Percentiles rank a stretch among this genome's conserved stretches.
phyloP scores from a whole-genome alignment of 2,113 vertebrate species.

The Paramormyrops kingsleyae region DNA sequence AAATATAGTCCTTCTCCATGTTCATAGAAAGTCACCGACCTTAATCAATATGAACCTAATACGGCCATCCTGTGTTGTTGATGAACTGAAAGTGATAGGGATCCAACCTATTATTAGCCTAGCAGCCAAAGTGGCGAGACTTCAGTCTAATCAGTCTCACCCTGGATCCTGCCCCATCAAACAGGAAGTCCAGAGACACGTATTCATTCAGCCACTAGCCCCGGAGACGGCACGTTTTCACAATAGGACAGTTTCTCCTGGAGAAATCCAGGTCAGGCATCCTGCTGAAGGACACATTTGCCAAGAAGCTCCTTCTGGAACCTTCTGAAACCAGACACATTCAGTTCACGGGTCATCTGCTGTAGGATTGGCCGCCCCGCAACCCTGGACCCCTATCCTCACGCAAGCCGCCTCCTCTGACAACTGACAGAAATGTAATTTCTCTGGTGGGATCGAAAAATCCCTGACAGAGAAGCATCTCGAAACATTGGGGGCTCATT shows the following conservation, averaged over 20 bases:
- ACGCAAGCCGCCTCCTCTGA: background rate
- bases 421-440: background rate
- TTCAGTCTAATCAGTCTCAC: background rate
- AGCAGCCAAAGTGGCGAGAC: background rate
- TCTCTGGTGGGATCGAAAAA: background rate
- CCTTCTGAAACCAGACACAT: background rate
- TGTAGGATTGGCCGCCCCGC: background rate
- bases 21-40: background rate
- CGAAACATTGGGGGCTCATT: background rate
- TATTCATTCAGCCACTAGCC: background rate
- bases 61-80: background rate
- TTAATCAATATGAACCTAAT: background rate
- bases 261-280: slow-evolving; percentile 3
- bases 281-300: background rate
- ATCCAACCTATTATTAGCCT: background rate
- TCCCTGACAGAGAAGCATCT: background rate
- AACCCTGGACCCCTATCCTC: background rate
- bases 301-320: background rate
- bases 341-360: background rate
- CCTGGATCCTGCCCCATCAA: background rate
- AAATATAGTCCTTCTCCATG: background rate
- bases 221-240: background rate
- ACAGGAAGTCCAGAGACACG: background rate
- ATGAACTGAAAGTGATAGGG: background rate
- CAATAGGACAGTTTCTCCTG: background rate